Base-by-base conservation (phyloP, 1,140 invertebrate genomes). In the Dinoponera quadriceps region DNA sequence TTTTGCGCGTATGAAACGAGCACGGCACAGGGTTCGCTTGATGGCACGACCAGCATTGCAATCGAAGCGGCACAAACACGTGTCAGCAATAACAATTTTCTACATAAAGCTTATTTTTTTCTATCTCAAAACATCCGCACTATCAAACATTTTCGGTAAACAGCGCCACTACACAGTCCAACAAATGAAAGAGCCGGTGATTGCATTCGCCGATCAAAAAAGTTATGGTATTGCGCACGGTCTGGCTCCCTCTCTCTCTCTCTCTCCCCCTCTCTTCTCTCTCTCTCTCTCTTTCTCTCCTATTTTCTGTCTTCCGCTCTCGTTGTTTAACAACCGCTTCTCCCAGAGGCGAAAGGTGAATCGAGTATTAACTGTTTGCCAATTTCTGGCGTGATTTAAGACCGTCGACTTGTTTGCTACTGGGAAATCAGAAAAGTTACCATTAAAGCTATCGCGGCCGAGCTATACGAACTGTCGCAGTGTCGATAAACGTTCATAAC, bases 401-500 rank as follows among this genome's bases (percentile, higher is more conserved):
- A 83, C 62, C 60, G 49, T 48, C 71, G 81, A 75, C 80, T 38
- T 75, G 80, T 82, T 74, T 63, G 59, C 71, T 83, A 74, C 60
- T 83, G 44, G 68, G 54, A 75, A 81, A 73, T 84, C 74, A 66
- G 68, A 38, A 68, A 81, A 85, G 65, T 62, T 59, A 72, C 20
- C 18, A 77, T 29, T 84, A 75, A 75, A 65, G 62, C 71, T 27
- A 44, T 48, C 25, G 38, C 22, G 27, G 25, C 29, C n/a, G n/a
- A 22, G 44, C 33, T 62, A 38, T 20, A 49, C 65, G 77, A 62
- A 84, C 69, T 71, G 75, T 84, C 71, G 57, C 62, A 22, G 44
- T 65, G 59, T 69, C 73, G 77, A 88, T 85, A 88, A 88, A 80
- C 87, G 83, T 88, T 88, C 73, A 60, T 83, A 88, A 81, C 86